Evolutionary conservation across 2,113 vertebrate genomes (phyloP).

Genomic region (Aspidoscelis tigris): DNA sequence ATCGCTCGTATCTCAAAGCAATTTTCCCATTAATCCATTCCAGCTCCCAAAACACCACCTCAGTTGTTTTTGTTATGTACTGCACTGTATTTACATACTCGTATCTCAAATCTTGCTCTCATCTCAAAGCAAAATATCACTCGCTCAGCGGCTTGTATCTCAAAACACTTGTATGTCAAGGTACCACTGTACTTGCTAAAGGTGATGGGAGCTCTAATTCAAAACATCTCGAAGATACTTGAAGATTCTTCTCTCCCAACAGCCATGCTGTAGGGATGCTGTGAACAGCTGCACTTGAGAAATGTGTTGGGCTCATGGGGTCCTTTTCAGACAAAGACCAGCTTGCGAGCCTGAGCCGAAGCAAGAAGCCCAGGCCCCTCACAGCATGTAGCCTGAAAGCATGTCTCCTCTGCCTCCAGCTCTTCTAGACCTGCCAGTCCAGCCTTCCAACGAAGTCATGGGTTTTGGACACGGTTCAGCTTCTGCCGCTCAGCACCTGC

Average conservation of each 20-base stretch:
- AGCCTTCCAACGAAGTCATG: slow-evolving; percentile 84
- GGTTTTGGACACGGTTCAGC: slow-evolving; percentile 86
- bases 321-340: neutral
- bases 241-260: neutral
- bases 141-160: too few relatives aligned
- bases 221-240: neutral
- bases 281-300: neutral
- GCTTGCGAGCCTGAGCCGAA: too few relatives aligned
- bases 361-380: neutral
- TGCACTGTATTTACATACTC: too few relatives aligned
- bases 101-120: too few relatives aligned
- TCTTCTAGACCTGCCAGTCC: slow-evolving; percentile 84
- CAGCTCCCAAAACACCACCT: too few relatives aligned
- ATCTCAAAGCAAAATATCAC: too few relatives aligned
- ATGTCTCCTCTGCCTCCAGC: slow-evolving; percentile 71
- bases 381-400: neutral
- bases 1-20: too few relatives aligned
- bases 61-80: too few relatives aligned
- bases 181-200: neutral
- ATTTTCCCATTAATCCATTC: too few relatives aligned
- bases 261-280: neutral
- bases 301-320: neutral
- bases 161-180: too few relatives aligned
- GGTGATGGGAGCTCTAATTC: neutral
- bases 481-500: slow-evolving; percentile 83